Conservation (phyloP, 2,113 vertebrate species). For the Ammospiza caudacuta region DNA sequence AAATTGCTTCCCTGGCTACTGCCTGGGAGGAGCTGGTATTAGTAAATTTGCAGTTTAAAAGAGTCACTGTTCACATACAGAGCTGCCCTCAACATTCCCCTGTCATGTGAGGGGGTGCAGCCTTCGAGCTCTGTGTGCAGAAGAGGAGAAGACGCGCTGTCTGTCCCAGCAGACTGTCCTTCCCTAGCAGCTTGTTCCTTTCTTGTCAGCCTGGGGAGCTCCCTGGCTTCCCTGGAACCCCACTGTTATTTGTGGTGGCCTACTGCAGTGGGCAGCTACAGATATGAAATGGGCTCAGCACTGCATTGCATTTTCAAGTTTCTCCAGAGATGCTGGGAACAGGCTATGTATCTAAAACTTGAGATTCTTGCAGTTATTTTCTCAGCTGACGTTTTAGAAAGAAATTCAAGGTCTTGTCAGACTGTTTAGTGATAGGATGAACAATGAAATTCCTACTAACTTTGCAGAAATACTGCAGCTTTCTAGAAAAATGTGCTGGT, state of each 20-base stretch:
- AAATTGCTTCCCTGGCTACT: neutral
- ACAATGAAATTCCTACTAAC: neutral
- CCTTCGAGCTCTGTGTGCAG: too few species aligned
- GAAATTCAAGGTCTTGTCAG: neutral
- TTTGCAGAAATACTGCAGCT: neutral
- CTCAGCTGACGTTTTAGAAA: neutral
- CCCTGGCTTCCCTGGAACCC: too few species aligned
- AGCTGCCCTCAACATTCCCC: neutral
- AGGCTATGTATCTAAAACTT: neutral
- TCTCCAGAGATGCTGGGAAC: neutral
- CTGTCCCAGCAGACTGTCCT: neutral
- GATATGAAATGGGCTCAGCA: neutral
- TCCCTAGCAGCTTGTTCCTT: neutral
- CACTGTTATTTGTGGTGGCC: rapidly evolving
- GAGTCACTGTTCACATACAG: neutral
- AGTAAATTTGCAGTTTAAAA: neutral
- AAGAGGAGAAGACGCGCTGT: neutral
- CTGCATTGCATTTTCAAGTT: neutral
- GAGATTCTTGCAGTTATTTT: neutral
- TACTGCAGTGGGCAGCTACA: neutral
- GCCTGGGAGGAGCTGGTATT: neutral
- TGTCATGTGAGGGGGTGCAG: neutral
- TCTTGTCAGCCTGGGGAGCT: neutral
- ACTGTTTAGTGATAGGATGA: neutral
- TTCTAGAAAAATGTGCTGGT: neutral